Conservation (phyloP, 1,140 invertebrate species). For the Riptortus pedestris region DNA sequence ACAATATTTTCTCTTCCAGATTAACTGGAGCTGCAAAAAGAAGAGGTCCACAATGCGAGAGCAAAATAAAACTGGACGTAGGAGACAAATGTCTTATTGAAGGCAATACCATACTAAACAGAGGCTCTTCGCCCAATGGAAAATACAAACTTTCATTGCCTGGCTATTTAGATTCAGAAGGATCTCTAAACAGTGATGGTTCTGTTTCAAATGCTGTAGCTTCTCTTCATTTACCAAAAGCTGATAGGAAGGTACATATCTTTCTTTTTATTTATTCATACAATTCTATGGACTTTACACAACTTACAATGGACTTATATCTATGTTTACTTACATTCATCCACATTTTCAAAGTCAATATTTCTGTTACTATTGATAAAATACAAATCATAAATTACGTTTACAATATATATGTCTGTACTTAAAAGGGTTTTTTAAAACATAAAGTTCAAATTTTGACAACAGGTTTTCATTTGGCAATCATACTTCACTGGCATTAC, state of each 20-base stretch:
- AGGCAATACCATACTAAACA: constrained; percentile 12
- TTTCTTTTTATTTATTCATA: too few species aligned
- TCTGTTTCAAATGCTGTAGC: constrained; percentile 47
- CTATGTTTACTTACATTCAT: neutral
- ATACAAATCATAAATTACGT: too few species aligned
- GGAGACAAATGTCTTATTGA: constrained; percentile 27
- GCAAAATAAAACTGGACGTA: constrained; percentile 18
- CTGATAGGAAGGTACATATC: constrained; percentile 33
- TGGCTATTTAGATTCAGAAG: constrained; percentile 43
- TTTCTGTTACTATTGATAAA: too few species aligned
- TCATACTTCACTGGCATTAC: too few species aligned
- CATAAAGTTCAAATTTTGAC: too few species aligned
- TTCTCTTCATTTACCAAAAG: constrained; percentile 40
- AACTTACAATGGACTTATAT: neutral
- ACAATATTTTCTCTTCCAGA: too few species aligned
- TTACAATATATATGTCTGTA: too few species aligned
- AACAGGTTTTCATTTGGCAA: too few species aligned
- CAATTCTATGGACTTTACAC: neutral
- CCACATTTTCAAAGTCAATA: too few species aligned
- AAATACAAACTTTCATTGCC: constrained; percentile 44
- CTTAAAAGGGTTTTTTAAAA: too few species aligned
- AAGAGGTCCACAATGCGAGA: constrained; percentile 19
- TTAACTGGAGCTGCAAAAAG: constrained; percentile 42
- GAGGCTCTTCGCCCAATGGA: constrained; percentile 39
- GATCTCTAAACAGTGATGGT: constrained; percentile 43